Base-by-base conservation (phyloP, 2,113 vertebrate species). In the Grammomys surdaster region DNA sequence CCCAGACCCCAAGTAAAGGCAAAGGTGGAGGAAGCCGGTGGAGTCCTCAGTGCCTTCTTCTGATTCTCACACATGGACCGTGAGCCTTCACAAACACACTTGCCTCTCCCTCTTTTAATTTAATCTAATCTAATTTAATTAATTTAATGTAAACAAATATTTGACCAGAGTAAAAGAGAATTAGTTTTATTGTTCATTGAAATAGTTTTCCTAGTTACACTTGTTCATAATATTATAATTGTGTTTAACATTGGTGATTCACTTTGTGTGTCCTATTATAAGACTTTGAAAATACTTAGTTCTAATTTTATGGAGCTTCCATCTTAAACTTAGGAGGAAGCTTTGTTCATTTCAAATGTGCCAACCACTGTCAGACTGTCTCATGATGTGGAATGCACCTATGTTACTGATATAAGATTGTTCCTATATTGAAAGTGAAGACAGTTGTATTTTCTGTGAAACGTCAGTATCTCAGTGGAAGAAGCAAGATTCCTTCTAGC, bases 351-450 rank as follows among this genome's bases (percentile, higher is more conserved):
- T 93, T n/a, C 14, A 87, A 13, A 76, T 86, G 31, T 88, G 28
- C 9, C 75, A 67, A 67, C 11, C 13, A 87, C 20, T 16, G 9
- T 24, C 5, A 89, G 85, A 67, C 7, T 78, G 22, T 80, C 93
- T 4, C 36, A 58, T n/a, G 86, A 89, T 63, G 93, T 17, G 40
- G 22, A 81, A 51, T 69, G 3, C 60, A 28, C 69, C 20, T 17
- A 3, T 76, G 11, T 43, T 95, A 22, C 28, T 43, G 43, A 11
- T 87, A 8, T 11, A 96, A 78, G 43, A 17, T 76, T 76, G n/a
- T 75, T 91, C 24, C 5, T 95, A 58, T 76, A 60, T 88, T 92
- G 54, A 73, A 89, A 94, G 63, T 85, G 40, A 95, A 88, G 69
- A 77, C 65, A 54, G 46, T 0, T 94, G 1, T 88, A 73, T 76